Evolutionary conservation across 2,113 vertebrate species (phyloP), one percentile per base, ranked within the genome.

Genomic region (Rhea pennata): DNA sequence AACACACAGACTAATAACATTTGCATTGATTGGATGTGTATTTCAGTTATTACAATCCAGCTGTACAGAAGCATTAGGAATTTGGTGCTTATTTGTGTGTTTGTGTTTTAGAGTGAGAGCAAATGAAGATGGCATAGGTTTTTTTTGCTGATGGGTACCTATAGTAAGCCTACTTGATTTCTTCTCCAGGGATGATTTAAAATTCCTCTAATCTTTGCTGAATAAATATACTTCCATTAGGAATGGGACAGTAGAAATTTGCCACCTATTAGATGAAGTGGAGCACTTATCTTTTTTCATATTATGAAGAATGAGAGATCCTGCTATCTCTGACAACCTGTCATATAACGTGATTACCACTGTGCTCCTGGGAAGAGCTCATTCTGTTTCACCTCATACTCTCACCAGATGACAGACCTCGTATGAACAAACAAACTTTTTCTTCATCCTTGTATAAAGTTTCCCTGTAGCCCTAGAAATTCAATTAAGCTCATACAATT

Each of bases 11-110:
- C 31, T 83, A 95, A 89, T 91, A 76, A 64, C 27, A 65, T 79
- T 96, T 97, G 29, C 67, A 86, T 83, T 88, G 91, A 94, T 64
- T 96, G 48, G n/a, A 40, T 93, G 33, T 87, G 59, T 62, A 76
- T 59, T 73, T 95, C 67, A 92, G 86, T 93, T 92, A 87, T 46
- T 77, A 7, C 24, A 93, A 17, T 67, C 78, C 51, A 95, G 61
- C 64, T 93, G 36, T 71, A 67, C 72, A 54, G 70, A 61, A 66
- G 21, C 48, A 83, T 3, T 81, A 54, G n/a, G 21, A 59, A 70
- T 70, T 85, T 83, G 31, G 20, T 70, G 36, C 5, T 10, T 87
- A 50, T 36, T 54, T 15, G 7, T 59, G 36, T 56, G 6, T 0
- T 36, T 90, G 71, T 74, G 4, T 40, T 93, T 20, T 48, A 36